Conservation (phyloP, 2,797 vertebrate genomes). For the Chaunax sp. region DNA sequence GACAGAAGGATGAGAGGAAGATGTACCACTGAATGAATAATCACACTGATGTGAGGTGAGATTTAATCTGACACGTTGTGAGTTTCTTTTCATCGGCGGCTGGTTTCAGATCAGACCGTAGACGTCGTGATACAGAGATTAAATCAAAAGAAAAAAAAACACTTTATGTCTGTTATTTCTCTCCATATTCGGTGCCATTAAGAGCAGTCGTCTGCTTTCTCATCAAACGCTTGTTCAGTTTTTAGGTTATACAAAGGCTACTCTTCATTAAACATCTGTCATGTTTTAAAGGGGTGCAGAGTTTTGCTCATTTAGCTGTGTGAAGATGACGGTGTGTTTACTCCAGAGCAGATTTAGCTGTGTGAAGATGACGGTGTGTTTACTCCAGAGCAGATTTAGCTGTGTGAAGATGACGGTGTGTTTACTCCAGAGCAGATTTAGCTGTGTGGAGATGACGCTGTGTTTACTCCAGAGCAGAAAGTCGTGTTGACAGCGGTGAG, state of each 20-base stretch:
- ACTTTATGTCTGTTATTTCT: too few relatives aligned
- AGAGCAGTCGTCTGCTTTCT: not conserved
- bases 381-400: too few relatives aligned
- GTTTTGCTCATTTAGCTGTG: too few relatives aligned
- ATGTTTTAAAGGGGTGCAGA: not conserved
- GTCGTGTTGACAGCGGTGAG: too few relatives aligned
- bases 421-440: too few relatives aligned
- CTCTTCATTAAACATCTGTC: not conserved
- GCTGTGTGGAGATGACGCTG: not conserved
- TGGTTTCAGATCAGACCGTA: not conserved
- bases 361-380: too few relatives aligned
- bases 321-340: too few relatives aligned
- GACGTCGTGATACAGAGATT: not conserved
- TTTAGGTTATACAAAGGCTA: too few relatives aligned
- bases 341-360: too few relatives aligned
- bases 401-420: too few relatives aligned
- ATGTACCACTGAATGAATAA: slow-evolving; percentile 24
- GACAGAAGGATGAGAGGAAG: slow-evolving; percentile 13
- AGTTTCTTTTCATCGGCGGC: not conserved
- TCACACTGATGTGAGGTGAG: slow-evolving; percentile 19
- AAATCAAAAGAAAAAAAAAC: not conserved
- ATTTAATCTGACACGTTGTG: not conserved
- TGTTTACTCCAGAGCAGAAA: slow-evolving; percentile 20
- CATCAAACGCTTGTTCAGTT: slow-evolving; percentile 17
- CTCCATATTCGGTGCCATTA: too few relatives aligned